Base-by-base conservation (phyloP, 2,888 invertebrate species). In the Lycia hirtaria region DNA sequence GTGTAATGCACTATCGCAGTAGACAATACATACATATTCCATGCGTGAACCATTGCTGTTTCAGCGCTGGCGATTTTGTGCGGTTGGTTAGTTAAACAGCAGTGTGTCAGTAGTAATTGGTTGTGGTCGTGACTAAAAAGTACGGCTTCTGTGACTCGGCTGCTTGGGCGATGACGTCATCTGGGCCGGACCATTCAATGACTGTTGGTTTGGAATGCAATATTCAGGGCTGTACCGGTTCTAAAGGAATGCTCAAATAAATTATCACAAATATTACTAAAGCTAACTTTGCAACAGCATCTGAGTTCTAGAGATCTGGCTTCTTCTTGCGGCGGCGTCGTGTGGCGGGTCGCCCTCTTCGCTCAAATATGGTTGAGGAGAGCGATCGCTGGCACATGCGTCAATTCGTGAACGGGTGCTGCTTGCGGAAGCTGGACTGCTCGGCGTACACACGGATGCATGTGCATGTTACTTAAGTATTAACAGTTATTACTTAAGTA, bases 91-190 rank as follows among this genome's bases (percentile, higher is more conserved):
- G 14, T 28, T 20, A 47, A 22, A 35, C 28, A 40, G 56, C 51
- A 4, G n/a, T 43, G 52, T 35, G 15, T 35, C 9, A 30, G 26
- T 9, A 12, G 22, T 67, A 71, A 68, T 64, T 62, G 65, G 67
- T 72, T 75, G 73, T 65, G 69, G 68, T 71, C 50, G 73, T 68
- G 68, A 72, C 65, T 61, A 64, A 65, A 56, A 69, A 65, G 71
- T 87, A 85, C 77, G 89, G 88, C 88, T 90, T 90, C 88, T 84
- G 78, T 74, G 86, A 81, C 83, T 75, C 75, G 88, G 80, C 82
- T 87, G 88, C 86, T 83, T 80, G 78, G 78, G 75, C 63, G 75
- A 62, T 92, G 91, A 92, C 91, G 90, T 91, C 88, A 91, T 65
- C 72, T 55, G 70, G 19, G 50, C 54, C 75, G 73, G 78, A 82